Base-by-base conservation (phyloP, 1,140 invertebrate genomes). In the Psilanteris sp. region DNA sequence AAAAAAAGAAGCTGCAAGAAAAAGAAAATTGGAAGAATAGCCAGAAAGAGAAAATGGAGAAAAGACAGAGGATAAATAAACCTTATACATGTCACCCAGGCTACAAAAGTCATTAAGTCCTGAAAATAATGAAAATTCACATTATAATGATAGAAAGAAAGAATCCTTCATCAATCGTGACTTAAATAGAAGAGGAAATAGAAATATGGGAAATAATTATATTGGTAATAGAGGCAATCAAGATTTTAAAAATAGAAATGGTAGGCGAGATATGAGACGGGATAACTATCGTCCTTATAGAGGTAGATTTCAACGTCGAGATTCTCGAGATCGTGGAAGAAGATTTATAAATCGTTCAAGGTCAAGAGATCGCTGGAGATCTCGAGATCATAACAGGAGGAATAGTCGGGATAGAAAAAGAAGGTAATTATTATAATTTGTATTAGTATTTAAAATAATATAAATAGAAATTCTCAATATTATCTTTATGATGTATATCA, bases 21-120 rank as follows among this genome's bases (percentile, higher is more conserved):
- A n/a, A n/a, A n/a, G n/a, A 57, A 89, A 91, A 71, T 86, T 84
- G 32, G 84, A 85, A 24, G 86, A 90, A 26, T 83, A 84, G 61
- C 82, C 83, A 10, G 78, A 80, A 0, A 81, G 84, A 20, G 85
- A 81, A 24, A 76, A 77, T 4, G 61, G 77, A 5, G 79, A 79
- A 1, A 77, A 83, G 2, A 29, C 41, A 3, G 70, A 81, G 4
- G 29, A 70, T 50, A 32, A 48, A 24, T 41, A 41, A 22, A 50
- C 5, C 0, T 39, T 37, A 15, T 22, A 29, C 2, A 0, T 11
- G 3, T 43, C 18, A 7, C 9, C 52, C 15, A 62, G 32, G 14
- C n/a, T 34, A 22, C 55, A 39, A 26, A 57, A 74, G 7, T 74
- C 46, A 3, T 1, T 13, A 1, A 61, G 37, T 32, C 44, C 71